Conservation (phyloP, 2,797 vertebrate species). For the Sebastes oblongus region DNA sequence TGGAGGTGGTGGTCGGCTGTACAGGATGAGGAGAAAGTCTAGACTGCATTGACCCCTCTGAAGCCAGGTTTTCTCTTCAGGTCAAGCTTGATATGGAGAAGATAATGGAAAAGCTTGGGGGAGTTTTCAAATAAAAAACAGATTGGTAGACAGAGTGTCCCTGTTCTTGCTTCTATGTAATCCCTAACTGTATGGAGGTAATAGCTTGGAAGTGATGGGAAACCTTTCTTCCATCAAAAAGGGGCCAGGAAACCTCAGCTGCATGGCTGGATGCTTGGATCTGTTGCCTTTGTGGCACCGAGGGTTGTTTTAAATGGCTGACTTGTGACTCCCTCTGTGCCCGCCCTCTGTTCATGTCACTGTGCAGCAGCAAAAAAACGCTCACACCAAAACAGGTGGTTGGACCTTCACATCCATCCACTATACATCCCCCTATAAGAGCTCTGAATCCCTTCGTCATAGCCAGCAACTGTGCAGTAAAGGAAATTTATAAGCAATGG, state of each 20-base stretch:
- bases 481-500: slow-evolving; percentile 21
- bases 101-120: slow-evolving; percentile 92
- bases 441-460: slow-evolving; percentile 18
- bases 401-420: not conserved
- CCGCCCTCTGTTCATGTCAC: slow-evolving; percentile 21
- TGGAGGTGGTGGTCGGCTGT: slow-evolving; percentile 67
- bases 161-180: slow-evolving; percentile 74
- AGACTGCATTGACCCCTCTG: slow-evolving; percentile 89
- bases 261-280: slow-evolving; percentile 54
- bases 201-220: slow-evolving; percentile 83
- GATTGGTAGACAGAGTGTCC: slow-evolving; percentile 83
- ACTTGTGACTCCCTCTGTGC: slow-evolving; percentile 29
- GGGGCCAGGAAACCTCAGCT: slow-evolving; percentile 55
- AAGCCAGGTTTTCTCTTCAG: slow-evolving; percentile 85
- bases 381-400: slow-evolving; percentile 17
- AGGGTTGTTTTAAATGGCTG: slow-evolving; percentile 47
- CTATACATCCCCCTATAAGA: not conserved
- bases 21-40: slow-evolving; percentile 81
- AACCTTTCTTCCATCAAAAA: slow-evolving; percentile 77
- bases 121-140: slow-evolving; percentile 86
- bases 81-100: slow-evolving; percentile 84
- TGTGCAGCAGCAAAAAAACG: not conserved
- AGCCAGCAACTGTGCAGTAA: slow-evolving; percentile 5
- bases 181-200: slow-evolving; percentile 83
- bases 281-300: slow-evolving; percentile 39